Evolutionary conservation across 2,797 vertebrate species (phyloP), one percentile per base, ranked within the genome.

Genomic region (Huso huso): DNA sequence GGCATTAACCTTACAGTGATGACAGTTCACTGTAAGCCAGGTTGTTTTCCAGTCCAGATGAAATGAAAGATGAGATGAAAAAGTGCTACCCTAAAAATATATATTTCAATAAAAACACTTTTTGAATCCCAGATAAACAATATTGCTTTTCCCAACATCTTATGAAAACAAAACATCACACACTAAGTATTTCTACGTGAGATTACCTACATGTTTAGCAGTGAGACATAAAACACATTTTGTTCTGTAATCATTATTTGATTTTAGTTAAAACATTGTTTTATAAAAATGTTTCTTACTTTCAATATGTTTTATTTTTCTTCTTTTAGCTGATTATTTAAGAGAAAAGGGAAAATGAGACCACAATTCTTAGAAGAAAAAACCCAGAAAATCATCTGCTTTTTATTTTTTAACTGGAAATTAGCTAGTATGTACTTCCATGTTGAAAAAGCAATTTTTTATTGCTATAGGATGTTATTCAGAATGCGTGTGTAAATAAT

Each of bases 261-360:
- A 51, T 48, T 6, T 64, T 10, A 55, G 6, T 49, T 62, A 6
- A 18, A 15, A 23, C 10, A 8, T 23, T 23, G 62, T 51, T 58
- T 4, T 18, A 23, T 37, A 48, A 1, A 52, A 62, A 23, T 10
- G 48, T 62, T 15, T 7, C n/a, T 10, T 18, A 18, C 18, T 1
- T 66, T 48, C 3, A 50, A 8, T 18, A 18, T 37, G 12, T 1
- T n/a, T 57, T 49, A 60, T 63, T 11, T 15, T 50, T 10, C 71
- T 49, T 48, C 9, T 71, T 73, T 49, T 67, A 80, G 76, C 65
- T 9, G 70, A 74, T 48, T 77, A 78, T 73, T 69, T 78, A 37
- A 64, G 69, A 18, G 72, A 74, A 50, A 79, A 77, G 66, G 73
- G 69, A 8, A 74, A 72, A 68, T 77, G 66, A 77, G 37, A 37